Evolutionary conservation across 2,888 invertebrate species (phyloP), one percentile per base, ranked within the genome.

Genomic region (Amaurobius ferox): DNA sequence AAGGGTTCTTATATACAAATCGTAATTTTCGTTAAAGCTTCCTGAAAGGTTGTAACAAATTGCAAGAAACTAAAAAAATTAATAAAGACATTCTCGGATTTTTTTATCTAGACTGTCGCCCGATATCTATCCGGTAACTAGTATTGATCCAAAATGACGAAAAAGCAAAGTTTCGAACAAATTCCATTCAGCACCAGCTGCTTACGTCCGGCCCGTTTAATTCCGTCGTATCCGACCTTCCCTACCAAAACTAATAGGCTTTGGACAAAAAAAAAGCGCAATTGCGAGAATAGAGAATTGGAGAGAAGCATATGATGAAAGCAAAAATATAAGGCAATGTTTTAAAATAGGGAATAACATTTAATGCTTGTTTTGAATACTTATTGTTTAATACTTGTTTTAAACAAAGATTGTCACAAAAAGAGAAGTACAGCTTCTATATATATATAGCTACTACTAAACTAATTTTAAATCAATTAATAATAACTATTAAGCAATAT

Each of bases 121-220:
- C 23, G 55, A 23, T 55, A 55, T 55, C 55, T 55, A 55, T 55
- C 55, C 55, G 23, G 55, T 55, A 23, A 55, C 23, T 35, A n/a
- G n/a, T 55, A 55, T 55, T 55, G 55, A 55, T 55, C 55, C 55
- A 23, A 23, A 55, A 55, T 55, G 55, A 55, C 55, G 55, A 23
- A 55, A 55, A 23, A 55, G 55, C 55, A 23, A 55, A 55, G 23
- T 77, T 85, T 85, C 83, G 19, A 55, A 35, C 64, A 85, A 72
- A 83, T 83, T 77, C 77, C 40, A 77, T 77, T 71, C 72, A 71
- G 66, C 83, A 71, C 32, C 77, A 77, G 83, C 77, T 85, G 77
- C 71, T 67, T 77, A 78, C 77, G 83, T 85, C 83, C 83, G 30
- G 72, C 83, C 71, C 83, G 66, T 71, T 85, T 85, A 85, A 85